Evolutionary conservation across 1,140 invertebrate species (phyloP).

Genomic region (Solen grandis): DNA sequence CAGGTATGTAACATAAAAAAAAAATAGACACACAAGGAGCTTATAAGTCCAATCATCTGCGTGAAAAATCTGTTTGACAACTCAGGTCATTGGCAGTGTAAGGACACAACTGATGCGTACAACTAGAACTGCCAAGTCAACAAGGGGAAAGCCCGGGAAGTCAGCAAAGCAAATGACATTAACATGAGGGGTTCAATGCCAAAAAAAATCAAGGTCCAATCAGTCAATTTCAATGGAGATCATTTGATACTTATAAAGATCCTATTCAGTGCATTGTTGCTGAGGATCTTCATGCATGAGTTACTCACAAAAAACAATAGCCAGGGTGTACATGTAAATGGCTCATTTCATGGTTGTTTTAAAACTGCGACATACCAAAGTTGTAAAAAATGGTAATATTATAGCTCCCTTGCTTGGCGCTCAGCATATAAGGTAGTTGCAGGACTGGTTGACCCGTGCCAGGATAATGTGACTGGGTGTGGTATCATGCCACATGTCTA

Average conservation of each 20-base stretch:
- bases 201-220: neutral
- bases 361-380: neutral
- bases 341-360: neutral
- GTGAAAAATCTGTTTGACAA: conserved; percentile 8
- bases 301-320: conserved; percentile 26
- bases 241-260: conserved; percentile 33
- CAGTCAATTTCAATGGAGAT: conserved; percentile 10
- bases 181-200: conserved; percentile 7
- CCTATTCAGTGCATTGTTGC: conserved; percentile 14
- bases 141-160: conserved; percentile 11
- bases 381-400: neutral
- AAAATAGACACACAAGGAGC: conserved; percentile 47
- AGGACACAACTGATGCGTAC: conserved; percentile 5
- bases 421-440: too few relatives aligned
- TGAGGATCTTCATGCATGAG: conserved; percentile 20
- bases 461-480: too few relatives aligned
- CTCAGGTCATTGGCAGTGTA: conserved; percentile 34
- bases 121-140: conserved; percentile 8
- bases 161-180: conserved; percentile 37
- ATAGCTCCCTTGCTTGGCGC: too few relatives aligned
- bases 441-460: too few relatives aligned
- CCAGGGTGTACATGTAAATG: neutral
- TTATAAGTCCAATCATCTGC: conserved; percentile 43
- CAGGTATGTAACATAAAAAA: conserved; percentile 39
- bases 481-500: too few relatives aligned